Evolutionary conservation across 2,888 invertebrate species (phyloP).

Genomic region (Scaptomyza flava): DNA sequence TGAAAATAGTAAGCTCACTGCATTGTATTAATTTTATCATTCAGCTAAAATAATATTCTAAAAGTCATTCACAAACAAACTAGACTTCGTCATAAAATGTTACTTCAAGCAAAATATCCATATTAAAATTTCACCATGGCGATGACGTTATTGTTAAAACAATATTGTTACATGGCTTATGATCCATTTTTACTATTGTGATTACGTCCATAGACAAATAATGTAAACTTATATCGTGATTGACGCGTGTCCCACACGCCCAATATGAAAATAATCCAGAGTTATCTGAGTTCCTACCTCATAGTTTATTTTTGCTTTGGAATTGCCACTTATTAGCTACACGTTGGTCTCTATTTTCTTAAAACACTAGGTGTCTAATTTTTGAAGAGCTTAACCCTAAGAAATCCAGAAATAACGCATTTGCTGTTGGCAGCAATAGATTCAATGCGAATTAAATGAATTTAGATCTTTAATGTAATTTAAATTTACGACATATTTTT

Average conservation of each 20-base stretch:
- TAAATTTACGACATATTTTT: too few species aligned
- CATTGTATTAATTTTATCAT: neutral
- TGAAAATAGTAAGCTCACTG: too few species aligned
- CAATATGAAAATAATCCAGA: neutral
- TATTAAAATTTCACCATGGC: conserved; percentile 23
- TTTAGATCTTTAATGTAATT: too few species aligned
- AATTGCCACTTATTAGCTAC: conserved; percentile 7
- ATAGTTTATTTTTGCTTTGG: conserved; percentile 9
- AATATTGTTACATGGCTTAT: too few species aligned
- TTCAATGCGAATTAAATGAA: too few species aligned
- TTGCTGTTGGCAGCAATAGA: too few species aligned
- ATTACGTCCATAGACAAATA: neutral
- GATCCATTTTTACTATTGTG: neutral
- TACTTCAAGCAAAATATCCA: neutral
- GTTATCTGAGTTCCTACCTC: conserved; percentile 9
- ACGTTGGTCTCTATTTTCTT: neutral
- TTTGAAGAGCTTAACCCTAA: neutral
- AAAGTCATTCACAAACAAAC: neutral
- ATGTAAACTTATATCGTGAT: conserved; percentile 1
- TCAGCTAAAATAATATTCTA: neutral
- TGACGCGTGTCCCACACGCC: conserved; percentile 4
- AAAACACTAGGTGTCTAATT: neutral
- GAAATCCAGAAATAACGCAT: too few species aligned
- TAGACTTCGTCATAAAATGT: conserved; percentile 18
- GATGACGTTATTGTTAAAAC: conserved; percentile 25